phyloP scores from a whole-genome alignment of 2,888 invertebrate species.

The Ommatoiulus sabulosus region DNA sequence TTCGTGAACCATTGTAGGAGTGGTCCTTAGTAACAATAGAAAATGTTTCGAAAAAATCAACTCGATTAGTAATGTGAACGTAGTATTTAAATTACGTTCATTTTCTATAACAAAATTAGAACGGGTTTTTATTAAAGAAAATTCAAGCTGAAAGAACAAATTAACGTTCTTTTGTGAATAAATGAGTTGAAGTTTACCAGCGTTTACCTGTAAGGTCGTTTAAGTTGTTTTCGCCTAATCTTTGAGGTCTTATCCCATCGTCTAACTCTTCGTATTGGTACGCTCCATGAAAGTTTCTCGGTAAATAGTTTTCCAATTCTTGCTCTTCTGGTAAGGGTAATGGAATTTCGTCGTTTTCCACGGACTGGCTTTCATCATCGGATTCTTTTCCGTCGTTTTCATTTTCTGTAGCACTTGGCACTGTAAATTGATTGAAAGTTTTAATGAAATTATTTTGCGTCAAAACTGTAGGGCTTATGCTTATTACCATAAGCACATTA shows the following conservation, averaged over 20 bases:
- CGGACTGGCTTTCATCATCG: neutral
- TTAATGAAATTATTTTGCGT: neutral
- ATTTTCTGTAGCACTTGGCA: conserved; percentile 19
- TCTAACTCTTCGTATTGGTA: conserved; percentile 47
- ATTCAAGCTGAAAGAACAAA: too few species aligned
- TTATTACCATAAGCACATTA: too few species aligned
- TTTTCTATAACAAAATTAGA: too few species aligned
- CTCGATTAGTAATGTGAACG: too few species aligned
- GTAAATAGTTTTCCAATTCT: conserved; percentile 42
- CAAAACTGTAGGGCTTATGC: too few species aligned
- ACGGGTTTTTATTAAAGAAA: too few species aligned
- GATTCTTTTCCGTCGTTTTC: neutral
- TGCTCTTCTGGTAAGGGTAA: conserved; percentile 18
- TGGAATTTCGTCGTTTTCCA: conserved; percentile 45
- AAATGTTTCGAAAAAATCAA: too few species aligned
- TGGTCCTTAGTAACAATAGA: neutral
- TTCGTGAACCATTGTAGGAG: neutral
- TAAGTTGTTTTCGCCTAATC: conserved; percentile 36
- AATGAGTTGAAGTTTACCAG: neutral
- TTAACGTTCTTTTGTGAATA: neutral
- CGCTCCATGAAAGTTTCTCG: conserved; percentile 45
- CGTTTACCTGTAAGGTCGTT: conserved; percentile 37
- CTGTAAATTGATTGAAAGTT: neutral
- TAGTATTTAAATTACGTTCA: too few species aligned
- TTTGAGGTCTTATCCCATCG: conserved; percentile 2